phyloP scores from a whole-genome alignment of 23 tunicate genomes.

The Corella eumyota region DNA sequence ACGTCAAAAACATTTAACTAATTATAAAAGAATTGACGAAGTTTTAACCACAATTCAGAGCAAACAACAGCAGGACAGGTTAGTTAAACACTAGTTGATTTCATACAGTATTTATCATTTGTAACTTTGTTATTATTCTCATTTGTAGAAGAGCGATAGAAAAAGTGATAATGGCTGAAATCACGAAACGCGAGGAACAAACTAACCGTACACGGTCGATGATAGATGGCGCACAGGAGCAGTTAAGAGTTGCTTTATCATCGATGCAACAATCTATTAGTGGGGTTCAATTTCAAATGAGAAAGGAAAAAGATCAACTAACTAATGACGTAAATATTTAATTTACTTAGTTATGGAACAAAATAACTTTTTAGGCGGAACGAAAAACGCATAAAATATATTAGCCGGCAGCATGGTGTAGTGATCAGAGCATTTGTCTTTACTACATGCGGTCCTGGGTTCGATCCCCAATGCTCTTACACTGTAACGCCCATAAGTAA shows the following conservation, averaged over 20 bases:
- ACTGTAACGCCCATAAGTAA: no score
- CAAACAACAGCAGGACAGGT: conserved; percentile 49
- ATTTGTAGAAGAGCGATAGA: conserved; percentile 74
- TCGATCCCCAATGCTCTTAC: no score
- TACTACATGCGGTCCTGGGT: no score
- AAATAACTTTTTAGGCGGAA: neutral
- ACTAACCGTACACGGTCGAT: conserved; percentile 12
- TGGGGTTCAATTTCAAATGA: conserved; percentile 40
- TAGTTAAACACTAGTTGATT: no score
- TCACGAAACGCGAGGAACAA: conserved; percentile 74
- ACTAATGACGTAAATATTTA: neutral
- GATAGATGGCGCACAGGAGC: conserved; percentile 65
- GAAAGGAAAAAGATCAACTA: conserved; percentile 39
- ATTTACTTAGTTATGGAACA: neutral
- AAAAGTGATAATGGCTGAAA: conserved; percentile 81
- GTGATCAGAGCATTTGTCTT: no score
- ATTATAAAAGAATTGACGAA: conserved; percentile 37
- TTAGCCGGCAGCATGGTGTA: no score
- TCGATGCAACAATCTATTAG: conserved; percentile 73
- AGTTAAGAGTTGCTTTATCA: conserved; percentile 73
- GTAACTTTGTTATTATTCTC: no score
- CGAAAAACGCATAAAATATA: no score
- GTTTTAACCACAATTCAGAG: conserved; percentile 15
- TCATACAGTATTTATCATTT: neutral
- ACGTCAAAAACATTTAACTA: conserved; percentile 24